Percentiles rank a stretch among this genome's conserved stretches.
These are phyloP conservation scores for Notothenia rossii DNA, from an alignment of 2,113 vertebrate genomes.

Conservation along the genomic window DNA sequence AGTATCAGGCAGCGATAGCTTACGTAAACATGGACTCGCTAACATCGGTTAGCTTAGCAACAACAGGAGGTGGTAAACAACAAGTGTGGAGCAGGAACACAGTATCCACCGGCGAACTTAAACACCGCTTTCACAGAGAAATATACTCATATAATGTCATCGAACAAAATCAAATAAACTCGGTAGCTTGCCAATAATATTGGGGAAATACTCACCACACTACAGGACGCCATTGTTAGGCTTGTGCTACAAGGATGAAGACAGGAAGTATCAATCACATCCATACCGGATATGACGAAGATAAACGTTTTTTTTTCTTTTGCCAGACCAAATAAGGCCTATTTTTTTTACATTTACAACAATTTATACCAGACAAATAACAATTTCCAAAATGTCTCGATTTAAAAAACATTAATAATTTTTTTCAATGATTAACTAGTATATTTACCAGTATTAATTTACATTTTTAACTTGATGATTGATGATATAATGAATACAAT, in stretches of 20 bases:
- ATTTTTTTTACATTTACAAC: too few species aligned
- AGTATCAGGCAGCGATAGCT: not conserved
- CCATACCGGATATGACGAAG: conserved; percentile 52
- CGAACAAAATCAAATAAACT: accelerated
- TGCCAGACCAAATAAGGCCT: too few species aligned
- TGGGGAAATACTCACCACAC: conserved; percentile 63
- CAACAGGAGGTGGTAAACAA: conserved; percentile 14
- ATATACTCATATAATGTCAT: accelerated
- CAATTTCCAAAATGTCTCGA: too few species aligned
- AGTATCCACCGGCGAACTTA: accelerated
- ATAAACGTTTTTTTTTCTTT: not conserved
- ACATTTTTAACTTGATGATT: too few species aligned
- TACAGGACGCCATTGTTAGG: conserved; percentile 77
- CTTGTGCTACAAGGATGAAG: not conserved
- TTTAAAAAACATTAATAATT: too few species aligned
- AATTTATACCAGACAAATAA: too few species aligned
- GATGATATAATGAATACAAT: too few species aligned
- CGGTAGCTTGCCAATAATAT: not conserved
- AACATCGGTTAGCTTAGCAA: conserved; percentile 47
- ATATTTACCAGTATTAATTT: too few species aligned
- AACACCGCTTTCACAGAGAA: accelerated
- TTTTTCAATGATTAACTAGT: too few species aligned
- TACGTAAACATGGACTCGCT: conserved; percentile 14
- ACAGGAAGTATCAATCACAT: conserved; percentile 25
- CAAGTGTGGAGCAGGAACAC: not conserved